Base-by-base conservation (phyloP, 1,140 invertebrate genomes). In the Lordiphosa clarofinis region DNA sequence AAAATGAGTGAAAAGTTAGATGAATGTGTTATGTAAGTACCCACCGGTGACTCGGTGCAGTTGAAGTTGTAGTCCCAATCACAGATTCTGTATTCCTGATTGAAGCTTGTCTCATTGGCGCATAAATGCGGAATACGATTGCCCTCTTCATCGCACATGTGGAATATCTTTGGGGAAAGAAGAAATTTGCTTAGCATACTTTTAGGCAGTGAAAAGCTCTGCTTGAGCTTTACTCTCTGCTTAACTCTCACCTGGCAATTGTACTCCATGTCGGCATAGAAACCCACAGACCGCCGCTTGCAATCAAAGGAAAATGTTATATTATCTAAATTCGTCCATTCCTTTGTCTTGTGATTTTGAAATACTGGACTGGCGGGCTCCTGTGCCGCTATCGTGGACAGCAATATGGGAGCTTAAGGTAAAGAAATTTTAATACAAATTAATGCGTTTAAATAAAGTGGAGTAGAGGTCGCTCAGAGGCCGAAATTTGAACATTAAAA, bases 131-230 rank as follows among this genome's bases (percentile, higher is more conserved):
- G 92, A 58, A 92, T 92, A 48, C 92, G 88, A 52, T 91, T 88
- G 21, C 92, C 92, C 56, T 92, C 91, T 62, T 91, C 92, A 65
- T 92, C 91, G 70, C 92, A 93, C 90, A 93, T 92, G 73, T 93
- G 92, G 73, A 93, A 93, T 47, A 93, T 91, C 89, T 88, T 28
- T 9, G 5, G 21, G 10, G 12, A 46, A 37, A 19, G 3, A 35
- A 4, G 8, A 35, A 12, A 15, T 3, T 37, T 10, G 38, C 31
- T 36, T 39, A 35, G 76, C 40, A 71, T 81, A 72, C 72, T 81
- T 72, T 82, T 10, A 38, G 76, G 68, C 71, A 8, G 4, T 0
- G 21, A 1, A 5, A 21, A 4, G 60, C 52, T 56, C 8, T 12
- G 28, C n/a, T 36, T 8, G 3, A 24, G 36, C 38, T 1, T 31